These are phyloP conservation scores for Drosophila formosana DNA, from an alignment of 2,888 invertebrate species.

Conservation along the genomic window DNA sequence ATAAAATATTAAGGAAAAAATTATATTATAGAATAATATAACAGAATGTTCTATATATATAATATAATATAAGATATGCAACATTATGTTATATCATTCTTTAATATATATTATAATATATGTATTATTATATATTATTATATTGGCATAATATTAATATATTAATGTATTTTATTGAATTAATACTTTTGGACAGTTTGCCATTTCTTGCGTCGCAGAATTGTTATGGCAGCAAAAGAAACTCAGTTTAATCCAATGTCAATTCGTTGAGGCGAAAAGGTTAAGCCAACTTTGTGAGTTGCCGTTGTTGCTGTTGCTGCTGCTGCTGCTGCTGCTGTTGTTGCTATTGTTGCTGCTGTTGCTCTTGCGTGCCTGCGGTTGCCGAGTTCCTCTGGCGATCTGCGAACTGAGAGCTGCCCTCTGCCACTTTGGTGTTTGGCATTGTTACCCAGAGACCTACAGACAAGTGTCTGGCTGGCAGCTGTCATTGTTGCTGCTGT, in stretches of 20 bases:
- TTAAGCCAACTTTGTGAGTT: neutral
- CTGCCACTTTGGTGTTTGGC: slow-evolving; percentile 29
- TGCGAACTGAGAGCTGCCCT: neutral
- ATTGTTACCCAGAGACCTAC: slow-evolving; percentile 61
- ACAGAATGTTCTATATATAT: too few species aligned
- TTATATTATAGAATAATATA: too few species aligned
- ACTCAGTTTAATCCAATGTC: neutral
- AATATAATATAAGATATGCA: too few species aligned
- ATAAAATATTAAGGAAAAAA: too few species aligned
- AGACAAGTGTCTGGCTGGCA: slow-evolving; percentile 20
- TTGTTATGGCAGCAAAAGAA: neutral
- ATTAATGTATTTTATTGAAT: too few species aligned
- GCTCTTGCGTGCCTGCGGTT: slow-evolving; percentile 2
- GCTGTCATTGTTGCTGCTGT: slow-evolving; percentile 7
- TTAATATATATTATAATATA: too few species aligned
- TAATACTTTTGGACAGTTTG: too few species aligned
- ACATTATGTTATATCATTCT: too few species aligned
- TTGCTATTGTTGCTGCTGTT: neutral
- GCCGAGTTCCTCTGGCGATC: neutral
- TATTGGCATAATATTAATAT: too few species aligned
- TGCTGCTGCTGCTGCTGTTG: slow-evolving; percentile 3
- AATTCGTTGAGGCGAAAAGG: neutral
- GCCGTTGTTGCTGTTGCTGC: neutral
- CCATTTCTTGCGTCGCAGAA: too few species aligned
- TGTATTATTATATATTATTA: too few species aligned